Base-by-base conservation (phyloP, 2,888 invertebrate species). In the Disparrhopalites patrizii region DNA sequence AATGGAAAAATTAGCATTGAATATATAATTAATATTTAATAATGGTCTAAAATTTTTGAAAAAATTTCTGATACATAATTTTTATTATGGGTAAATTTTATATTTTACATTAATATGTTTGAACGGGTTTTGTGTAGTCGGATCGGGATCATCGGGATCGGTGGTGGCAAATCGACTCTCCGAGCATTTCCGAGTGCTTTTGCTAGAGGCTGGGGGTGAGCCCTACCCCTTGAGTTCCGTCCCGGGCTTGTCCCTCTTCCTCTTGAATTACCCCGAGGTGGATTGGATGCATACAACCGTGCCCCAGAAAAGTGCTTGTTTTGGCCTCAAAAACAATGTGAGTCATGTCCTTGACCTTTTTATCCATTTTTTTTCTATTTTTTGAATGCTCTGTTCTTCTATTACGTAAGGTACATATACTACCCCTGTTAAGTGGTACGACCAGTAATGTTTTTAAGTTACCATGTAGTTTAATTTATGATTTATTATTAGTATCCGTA, bases 191-290 rank as follows among this genome's bases (percentile, higher is more conserved):
- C 79, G 77, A 25, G 79, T 83, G 3, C 76, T 84, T 31, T 73
- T 84, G 27, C 76, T 84, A 62, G 84, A 84, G 76, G 81, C 82
- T 20, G 84, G 83, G 1, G 79, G 79, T 1, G 80, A 82, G 74
- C 82, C 83, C 1, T 78, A 79, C 0, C 73, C 78, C 5, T 75
- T 76, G 0, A 81, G 80, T 50, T 81, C 82, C 36, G 79, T 83
- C 18, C 82, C 82, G 0, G 79, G 76, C 1, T 52, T 79, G 15
- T 65, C 79, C 0, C 58, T 77, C 1, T 51, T 68, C 18, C 77
- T 89, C 47, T 69, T 79, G 1, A 76, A 77, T 31, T 76, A 77
- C 1, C 71, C 78, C 0, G 69, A 73, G 0, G 78, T 81, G 33
- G 82, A 83, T 74, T 83, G 83, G 78, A 69, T 76, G 36, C 84